Evolutionary conservation across 2,888 invertebrate species (phyloP).

Genomic region (Arctia plantaginis): DNA sequence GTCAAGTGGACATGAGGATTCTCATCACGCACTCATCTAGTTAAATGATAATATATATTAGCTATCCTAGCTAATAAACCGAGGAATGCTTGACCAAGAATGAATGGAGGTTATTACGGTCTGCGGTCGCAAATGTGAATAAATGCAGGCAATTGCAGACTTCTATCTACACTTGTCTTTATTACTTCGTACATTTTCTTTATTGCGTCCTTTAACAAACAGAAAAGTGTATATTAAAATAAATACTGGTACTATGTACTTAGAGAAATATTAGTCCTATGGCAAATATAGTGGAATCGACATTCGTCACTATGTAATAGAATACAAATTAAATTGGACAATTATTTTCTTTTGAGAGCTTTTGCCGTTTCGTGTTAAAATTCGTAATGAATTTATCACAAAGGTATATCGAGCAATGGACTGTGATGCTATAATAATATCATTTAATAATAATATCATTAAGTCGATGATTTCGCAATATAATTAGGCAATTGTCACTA

Average conservation of each 20-base stretch:
- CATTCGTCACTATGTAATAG: background rate
- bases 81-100: conserved; percentile 25
- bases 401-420: no score
- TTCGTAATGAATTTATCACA: no score
- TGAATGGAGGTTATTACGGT: conserved; percentile 23
- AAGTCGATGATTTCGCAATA: no score
- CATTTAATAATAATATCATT: no score
- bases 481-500: no score
- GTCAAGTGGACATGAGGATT: conserved; percentile 22
- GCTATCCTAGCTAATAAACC: conserved; percentile 47
- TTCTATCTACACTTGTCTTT: background rate
- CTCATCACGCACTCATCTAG: conserved; percentile 42
- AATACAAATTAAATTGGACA: no score
- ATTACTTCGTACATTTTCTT: conserved; percentile 1
- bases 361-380: no score
- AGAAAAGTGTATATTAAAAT: background rate
- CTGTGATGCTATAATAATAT: no score
- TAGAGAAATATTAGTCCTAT: background rate
- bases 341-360: background rate
- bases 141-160: conserved; percentile 7
- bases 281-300: background rate
- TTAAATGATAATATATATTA: conserved; percentile 43
- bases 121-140: conserved; percentile 9
- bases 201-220: background rate
- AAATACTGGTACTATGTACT: background rate